Evolutionary conservation across 1,140 invertebrate species (phyloP).

Genomic region (Macrobrachium nipponense): DNA sequence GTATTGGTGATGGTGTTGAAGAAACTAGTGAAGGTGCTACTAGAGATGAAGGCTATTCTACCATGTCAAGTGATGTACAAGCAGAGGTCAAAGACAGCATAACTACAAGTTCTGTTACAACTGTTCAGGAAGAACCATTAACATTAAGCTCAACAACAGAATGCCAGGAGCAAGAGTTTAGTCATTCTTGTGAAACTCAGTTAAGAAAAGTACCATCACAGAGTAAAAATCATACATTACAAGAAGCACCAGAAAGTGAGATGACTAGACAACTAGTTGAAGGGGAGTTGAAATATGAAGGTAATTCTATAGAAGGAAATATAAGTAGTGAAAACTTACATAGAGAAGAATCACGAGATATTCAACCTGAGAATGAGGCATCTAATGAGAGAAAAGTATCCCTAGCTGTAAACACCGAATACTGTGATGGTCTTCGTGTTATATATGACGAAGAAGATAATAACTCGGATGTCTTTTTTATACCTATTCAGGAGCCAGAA

Average conservation of each 20-base stretch:
- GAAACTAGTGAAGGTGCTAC: slow-evolving; percentile 42
- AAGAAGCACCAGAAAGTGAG: no score
- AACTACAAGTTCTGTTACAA: slow-evolving; percentile 36
- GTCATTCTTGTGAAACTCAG: background rate
- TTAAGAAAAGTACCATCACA: background rate
- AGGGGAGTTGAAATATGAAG: background rate
- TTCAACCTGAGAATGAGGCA: background rate
- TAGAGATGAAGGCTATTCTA: slow-evolving; percentile 88
- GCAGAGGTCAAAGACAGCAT: slow-evolving; percentile 74
- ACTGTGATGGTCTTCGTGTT: slow-evolving; percentile 60
- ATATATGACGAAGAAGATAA: slow-evolving; percentile 63
- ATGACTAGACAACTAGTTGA: no score
- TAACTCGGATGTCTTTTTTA: slow-evolving; percentile 78
- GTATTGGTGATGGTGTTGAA: slow-evolving; percentile 8
- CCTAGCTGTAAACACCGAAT: slow-evolving; percentile 38
- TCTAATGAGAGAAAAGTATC: slow-evolving; percentile 48
- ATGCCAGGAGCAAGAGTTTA: background rate
- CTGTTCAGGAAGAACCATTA: slow-evolving; percentile 50
- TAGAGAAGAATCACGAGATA: no score
- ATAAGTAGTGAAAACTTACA: no score
- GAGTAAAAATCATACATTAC: no score
- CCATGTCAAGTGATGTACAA: slow-evolving; percentile 89
- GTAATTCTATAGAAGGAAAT: background rate
- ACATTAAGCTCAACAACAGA: background rate
- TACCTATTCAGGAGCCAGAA: slow-evolving; percentile 77